Percentiles rank a stretch among this genome's conserved stretches.
These are phyloP conservation scores for Strongylocentrotus purpuratus DNA, from an alignment of 35 echinoderm and acorn worm species.

Conservation along the genomic window DNA sequence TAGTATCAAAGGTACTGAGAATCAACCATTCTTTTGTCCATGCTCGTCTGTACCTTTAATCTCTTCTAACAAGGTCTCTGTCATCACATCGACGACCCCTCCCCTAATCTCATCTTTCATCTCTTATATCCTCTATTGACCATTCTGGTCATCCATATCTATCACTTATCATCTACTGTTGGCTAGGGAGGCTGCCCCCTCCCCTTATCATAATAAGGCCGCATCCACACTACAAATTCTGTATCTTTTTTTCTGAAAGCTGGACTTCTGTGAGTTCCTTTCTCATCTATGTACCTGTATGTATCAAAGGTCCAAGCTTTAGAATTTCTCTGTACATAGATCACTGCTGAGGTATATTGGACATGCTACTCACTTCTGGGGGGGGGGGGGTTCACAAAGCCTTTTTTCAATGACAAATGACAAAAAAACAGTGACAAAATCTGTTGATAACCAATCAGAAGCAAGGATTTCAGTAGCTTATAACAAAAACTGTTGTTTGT, in stretches of 20 bases:
- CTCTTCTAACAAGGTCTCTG: background rate
- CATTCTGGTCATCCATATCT: background rate
- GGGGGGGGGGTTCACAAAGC: too few species aligned
- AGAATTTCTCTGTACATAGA: background rate
- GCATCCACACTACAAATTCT: background rate
- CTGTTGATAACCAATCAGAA: too few species aligned
- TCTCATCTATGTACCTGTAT: background rate
- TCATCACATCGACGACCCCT: background rate
- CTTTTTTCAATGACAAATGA: too few species aligned
- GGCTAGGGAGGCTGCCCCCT: background rate
- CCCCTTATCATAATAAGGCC: background rate
- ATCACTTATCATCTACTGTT: background rate
- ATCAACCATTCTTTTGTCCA: background rate
- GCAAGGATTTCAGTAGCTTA: too few species aligned
- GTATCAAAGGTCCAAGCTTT: background rate
- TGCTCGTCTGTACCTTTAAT: background rate
- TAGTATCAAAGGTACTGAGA: background rate
- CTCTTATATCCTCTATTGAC: background rate
- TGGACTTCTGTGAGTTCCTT: background rate
- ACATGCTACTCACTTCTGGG: too few species aligned
- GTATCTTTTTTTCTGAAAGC: too few species aligned
- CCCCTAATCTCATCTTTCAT: constrained; percentile 10
- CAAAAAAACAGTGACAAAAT: too few species aligned
- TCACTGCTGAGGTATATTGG: background rate
- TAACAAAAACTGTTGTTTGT: too few species aligned